Conservation (phyloP, 2,888 invertebrate species). For the Morpho helenor region DNA sequence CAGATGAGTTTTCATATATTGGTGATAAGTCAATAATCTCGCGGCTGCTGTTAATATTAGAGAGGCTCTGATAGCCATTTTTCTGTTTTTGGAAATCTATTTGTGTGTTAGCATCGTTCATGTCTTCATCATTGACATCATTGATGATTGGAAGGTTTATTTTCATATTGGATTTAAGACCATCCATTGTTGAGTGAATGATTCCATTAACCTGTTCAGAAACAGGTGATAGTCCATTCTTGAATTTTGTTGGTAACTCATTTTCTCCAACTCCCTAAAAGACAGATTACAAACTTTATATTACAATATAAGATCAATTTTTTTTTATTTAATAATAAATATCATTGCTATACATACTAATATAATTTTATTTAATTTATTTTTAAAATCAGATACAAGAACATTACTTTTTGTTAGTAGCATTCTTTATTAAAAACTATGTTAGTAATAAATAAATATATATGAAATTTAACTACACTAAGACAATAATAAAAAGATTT, state of each 20-base stretch:
- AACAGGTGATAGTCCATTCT: conserved; percentile 68
- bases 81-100: conserved; percentile 45
- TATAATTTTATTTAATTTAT: neutral
- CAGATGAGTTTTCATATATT: conserved; percentile 74
- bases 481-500: no score
- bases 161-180: conserved; percentile 68
- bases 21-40: conserved; percentile 73
- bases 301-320: neutral
- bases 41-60: conserved; percentile 54
- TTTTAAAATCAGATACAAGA: neutral
- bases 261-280: conserved; percentile 60
- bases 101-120: conserved; percentile 46
- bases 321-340: neutral
- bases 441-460: no score
- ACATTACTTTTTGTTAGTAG: no score
- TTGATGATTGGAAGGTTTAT: conserved; percentile 69
- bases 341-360: neutral
- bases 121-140: conserved; percentile 74
- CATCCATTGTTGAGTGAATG: conserved; percentile 68
- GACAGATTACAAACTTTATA: conserved; percentile 4
- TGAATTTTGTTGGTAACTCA: conserved; percentile 64
- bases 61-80: conserved; percentile 63
- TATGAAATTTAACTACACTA: no score
- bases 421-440: no score
- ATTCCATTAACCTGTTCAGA: conserved; percentile 67